Evolutionary conservation across 2,888 invertebrate species (phyloP), one percentile per base, ranked within the genome.

Genomic region (Urechis unicinctus): DNA sequence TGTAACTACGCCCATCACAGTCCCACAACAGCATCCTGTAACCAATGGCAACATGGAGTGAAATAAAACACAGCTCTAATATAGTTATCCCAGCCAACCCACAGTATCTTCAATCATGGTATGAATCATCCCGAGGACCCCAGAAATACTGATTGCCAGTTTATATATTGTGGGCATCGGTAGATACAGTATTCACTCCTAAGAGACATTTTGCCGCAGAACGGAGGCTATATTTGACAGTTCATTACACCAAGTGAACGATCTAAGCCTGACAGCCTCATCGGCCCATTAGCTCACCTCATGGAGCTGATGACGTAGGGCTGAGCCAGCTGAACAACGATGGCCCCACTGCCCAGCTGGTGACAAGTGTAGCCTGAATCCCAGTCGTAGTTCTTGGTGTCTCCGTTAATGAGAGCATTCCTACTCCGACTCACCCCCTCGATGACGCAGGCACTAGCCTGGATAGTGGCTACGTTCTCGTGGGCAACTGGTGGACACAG

Each of bases 321-420:
- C 82, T 98, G 98, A 68, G 88, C 91, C 64, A 98, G 84, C 80
- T 97, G 94, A 60, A 98, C 88, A 67, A 93, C 85, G 73, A 98
- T 95, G 66, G 91, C 87, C 57, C 97, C 96, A 66, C 93, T 75
- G 30, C 78, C 78, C 53, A 78, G 69, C 80, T 95, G 95, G 64
- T 96, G 95, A 78, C 95, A 96, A 3, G 95, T 96, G 80, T 96
- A 97, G 61, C 96, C 96, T 53, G 89, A 90, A 80, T 98, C 97
- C 96, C 96, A 97, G 82, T 97, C 95, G 79, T 97, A 98, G 80
- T 90, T 88, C 70, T 87, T 85, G 53, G 86, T 90, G 78, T 97
- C 93, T 17, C 97, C 97, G 82, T 98, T 96, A 58, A 98, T 83
- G 13, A 98, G 83, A 1, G 94, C 91, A 82, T 98, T 95, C 64